Evolutionary conservation across 2,113 vertebrate species (phyloP).

Genomic region (Melozone crissalis): DNA sequence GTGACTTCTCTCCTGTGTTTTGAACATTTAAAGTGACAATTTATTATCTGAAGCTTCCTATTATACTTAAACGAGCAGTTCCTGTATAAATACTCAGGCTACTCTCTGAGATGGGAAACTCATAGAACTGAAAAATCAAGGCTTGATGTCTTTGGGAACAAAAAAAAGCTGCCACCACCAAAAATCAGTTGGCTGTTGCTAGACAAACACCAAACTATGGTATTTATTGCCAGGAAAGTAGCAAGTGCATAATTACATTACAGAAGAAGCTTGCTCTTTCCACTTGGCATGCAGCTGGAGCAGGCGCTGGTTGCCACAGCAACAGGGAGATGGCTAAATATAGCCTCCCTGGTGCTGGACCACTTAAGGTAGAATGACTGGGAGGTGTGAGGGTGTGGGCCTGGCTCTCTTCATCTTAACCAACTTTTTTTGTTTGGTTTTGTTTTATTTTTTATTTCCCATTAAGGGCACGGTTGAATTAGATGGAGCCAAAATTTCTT

Average conservation of each 20-base stretch:
- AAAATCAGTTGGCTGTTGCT: constrained; percentile 38
- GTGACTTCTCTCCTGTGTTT: not conserved
- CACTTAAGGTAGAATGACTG: constrained; percentile 71
- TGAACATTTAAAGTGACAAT: not conserved
- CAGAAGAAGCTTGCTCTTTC: constrained; percentile 74
- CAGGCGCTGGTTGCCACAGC: constrained; percentile 76
- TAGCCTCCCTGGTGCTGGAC: constrained; percentile 65
- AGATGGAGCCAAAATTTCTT: not conserved
- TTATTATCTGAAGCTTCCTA: not conserved
- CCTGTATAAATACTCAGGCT: not conserved
- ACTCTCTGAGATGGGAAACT: not conserved
- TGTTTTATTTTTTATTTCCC: not conserved
- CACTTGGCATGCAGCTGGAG: constrained; percentile 75
- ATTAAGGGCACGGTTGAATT: not conserved
- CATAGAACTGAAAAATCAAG: not conserved
- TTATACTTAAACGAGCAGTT: not conserved
- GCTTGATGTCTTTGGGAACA: not conserved
- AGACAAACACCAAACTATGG: constrained; percentile 58
- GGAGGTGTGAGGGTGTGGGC: constrained; percentile 64
- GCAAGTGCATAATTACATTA: constrained; percentile 74
- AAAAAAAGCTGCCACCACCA: not conserved
- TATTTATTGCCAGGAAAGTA: constrained; percentile 71
- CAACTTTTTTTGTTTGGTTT: not conserved
- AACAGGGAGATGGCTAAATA: constrained; percentile 78
- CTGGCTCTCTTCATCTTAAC: constrained; percentile 47